Percentiles rank a stretch among this genome's conserved stretches.
Conservation (phyloP, 2,888 invertebrate genomes). For the Girardia tigrina region DNA sequence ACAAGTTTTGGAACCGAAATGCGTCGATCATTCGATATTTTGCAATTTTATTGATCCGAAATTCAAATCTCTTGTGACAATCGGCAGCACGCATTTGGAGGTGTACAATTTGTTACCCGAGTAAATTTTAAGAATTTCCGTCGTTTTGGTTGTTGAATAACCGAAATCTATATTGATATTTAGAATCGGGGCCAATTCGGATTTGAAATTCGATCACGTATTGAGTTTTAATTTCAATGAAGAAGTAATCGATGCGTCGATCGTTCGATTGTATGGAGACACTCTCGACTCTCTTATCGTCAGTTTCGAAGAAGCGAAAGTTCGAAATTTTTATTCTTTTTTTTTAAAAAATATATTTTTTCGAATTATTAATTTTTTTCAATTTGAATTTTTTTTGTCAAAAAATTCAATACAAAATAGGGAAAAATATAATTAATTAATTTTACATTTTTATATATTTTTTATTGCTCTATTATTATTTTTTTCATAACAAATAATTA, state of each 20-base stretch:
- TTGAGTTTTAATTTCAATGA: constrained; percentile 2
- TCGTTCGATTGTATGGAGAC: neutral
- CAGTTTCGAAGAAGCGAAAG: constrained; percentile 7
- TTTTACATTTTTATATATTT: too few species aligned
- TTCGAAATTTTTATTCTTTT: too few species aligned
- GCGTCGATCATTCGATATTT: constrained; percentile 13
- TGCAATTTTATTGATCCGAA: constrained; percentile 2
- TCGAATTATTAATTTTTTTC: too few species aligned
- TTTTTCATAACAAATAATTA: too few species aligned
- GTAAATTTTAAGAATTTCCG: too few species aligned
- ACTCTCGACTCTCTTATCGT: neutral
- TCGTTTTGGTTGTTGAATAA: too few species aligned
- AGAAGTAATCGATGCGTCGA: constrained; percentile 11
- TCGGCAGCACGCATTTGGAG: neutral
- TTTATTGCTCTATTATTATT: too few species aligned
- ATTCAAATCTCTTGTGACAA: neutral
- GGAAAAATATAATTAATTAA: too few species aligned
- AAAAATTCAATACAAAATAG: too few species aligned
- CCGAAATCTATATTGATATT: too few species aligned
- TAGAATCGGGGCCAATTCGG: neutral
- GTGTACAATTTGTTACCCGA: neutral
- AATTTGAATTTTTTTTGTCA: too few species aligned
- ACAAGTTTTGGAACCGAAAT: neutral
- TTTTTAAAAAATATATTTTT: too few species aligned
- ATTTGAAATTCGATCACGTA: neutral